Evolutionary conservation across 2,797 vertebrate genomes (phyloP).

Genomic region (Acanthopagrus latus): DNA sequence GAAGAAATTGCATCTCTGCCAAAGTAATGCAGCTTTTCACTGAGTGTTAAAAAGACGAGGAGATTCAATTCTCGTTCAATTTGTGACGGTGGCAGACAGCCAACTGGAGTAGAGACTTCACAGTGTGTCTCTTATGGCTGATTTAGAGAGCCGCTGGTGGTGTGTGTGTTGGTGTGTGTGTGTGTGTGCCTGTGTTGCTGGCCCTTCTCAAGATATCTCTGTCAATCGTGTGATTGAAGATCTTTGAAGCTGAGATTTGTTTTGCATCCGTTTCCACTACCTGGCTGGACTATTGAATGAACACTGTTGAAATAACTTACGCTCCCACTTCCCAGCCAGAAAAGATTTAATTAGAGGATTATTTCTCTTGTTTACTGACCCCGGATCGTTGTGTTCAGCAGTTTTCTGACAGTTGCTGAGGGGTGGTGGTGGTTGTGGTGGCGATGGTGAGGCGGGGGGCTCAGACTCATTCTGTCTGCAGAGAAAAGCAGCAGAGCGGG

Average conservation of each 20-base stretch:
- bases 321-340: constrained; percentile 37
- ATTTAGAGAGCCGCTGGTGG: constrained; percentile 11
- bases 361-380: constrained; percentile 55
- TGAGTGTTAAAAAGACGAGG: constrained; percentile 28
- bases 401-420: constrained; percentile 45
- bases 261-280: constrained; percentile 53
- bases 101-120: constrained; percentile 43
- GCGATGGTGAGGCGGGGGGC: constrained; percentile 1
- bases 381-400: constrained; percentile 27
- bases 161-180: background rate
- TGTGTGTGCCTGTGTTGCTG: background rate
- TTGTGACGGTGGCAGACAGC: constrained; percentile 44
- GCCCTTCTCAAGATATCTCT: constrained; percentile 39
- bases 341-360: constrained; percentile 61
- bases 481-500: constrained; percentile 40
- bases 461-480: constrained; percentile 47
- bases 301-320: constrained; percentile 33
- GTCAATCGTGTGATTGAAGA: constrained; percentile 43
- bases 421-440: background rate
- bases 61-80: constrained; percentile 57
- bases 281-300: constrained; percentile 64
- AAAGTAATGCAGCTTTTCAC: constrained; percentile 32
- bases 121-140: constrained; percentile 37
- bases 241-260: constrained; percentile 61
- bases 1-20: constrained; percentile 36